Evolutionary conservation across 2,113 vertebrate genomes (phyloP).

Genomic region (Emydura subglobosa): DNA sequence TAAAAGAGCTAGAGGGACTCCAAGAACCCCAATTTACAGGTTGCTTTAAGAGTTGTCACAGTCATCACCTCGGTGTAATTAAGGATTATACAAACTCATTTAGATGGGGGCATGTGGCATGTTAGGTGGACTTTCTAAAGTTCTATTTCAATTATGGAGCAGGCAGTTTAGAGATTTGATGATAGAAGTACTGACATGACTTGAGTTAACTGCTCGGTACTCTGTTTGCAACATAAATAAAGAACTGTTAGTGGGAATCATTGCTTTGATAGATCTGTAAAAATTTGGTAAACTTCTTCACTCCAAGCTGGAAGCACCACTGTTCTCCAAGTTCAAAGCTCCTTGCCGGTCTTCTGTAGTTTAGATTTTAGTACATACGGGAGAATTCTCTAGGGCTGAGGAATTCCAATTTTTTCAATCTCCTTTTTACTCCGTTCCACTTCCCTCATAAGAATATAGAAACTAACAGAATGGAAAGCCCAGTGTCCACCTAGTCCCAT

Average conservation of each 20-base stretch:
- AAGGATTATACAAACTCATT: neutral
- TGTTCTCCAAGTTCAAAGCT: neutral
- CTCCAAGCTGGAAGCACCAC: neutral
- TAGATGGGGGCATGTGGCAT: neutral
- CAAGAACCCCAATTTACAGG: neutral
- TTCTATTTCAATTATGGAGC: neutral
- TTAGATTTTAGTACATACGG: neutral
- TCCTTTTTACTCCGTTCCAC: neutral
- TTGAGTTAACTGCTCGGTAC: neutral
- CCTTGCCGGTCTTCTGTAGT: neutral
- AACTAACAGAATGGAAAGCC: neutral
- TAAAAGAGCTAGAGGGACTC: neutral
- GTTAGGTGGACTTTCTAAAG: neutral
- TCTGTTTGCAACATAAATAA: neutral
- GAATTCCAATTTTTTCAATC: neutral
- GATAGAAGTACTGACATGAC: neutral
- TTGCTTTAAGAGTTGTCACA: neutral
- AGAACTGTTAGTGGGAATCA: neutral
- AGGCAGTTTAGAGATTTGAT: neutral
- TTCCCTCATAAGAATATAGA: neutral
- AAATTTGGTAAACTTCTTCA: neutral
- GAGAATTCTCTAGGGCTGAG: neutral
- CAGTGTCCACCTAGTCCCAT: neutral
- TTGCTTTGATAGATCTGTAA: neutral
- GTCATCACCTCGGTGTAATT: neutral